phyloP scores from a whole-genome alignment of 2,888 invertebrate species.

The Chamaedrilus cognettii region DNA sequence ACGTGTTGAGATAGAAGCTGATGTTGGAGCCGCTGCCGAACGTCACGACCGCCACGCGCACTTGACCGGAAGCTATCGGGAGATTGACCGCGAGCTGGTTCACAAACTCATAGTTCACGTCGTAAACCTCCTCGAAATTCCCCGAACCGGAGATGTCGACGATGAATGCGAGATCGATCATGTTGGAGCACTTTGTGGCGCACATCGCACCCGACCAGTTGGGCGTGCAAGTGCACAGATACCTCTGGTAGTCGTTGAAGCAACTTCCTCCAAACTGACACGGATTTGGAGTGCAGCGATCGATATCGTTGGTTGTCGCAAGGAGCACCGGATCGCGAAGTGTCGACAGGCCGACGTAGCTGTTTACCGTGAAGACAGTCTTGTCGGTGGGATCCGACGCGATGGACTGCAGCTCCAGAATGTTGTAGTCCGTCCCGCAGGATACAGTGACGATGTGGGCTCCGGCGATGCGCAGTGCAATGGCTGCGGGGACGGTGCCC shows the following conservation, averaged over 20 bases:
- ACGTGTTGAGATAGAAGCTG: conserved; percentile 17
- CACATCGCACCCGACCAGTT: conserved; percentile 17
- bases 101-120: conserved; percentile 6
- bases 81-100: conserved; percentile 7
- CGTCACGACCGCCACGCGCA: conserved; percentile 3
- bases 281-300: conserved; percentile 1
- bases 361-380: conserved; percentile 5
- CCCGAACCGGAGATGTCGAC: conserved; percentile 22
- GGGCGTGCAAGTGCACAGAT: conserved; percentile 8
- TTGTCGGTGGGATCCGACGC: background rate
- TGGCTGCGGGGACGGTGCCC: conserved; percentile 9
- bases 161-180: conserved; percentile 12
- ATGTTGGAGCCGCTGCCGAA: conserved; percentile 16
- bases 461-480: conserved; percentile 11
- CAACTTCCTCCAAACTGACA: conserved; percentile 22
- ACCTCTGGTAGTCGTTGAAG: background rate
- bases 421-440: conserved; percentile 4
- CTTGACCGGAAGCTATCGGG: conserved; percentile 5
- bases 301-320: background rate
- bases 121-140: conserved; percentile 6
- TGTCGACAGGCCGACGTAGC: background rate
- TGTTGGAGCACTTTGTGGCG: conserved; percentile 2
- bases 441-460: conserved; percentile 8
- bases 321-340: background rate
- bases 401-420: conserved; percentile 1